Evolutionary conservation across 2,113 vertebrate genomes (phyloP), one percentile per base, ranked within the genome.

Genomic region (Mustela nigripes): DNA sequence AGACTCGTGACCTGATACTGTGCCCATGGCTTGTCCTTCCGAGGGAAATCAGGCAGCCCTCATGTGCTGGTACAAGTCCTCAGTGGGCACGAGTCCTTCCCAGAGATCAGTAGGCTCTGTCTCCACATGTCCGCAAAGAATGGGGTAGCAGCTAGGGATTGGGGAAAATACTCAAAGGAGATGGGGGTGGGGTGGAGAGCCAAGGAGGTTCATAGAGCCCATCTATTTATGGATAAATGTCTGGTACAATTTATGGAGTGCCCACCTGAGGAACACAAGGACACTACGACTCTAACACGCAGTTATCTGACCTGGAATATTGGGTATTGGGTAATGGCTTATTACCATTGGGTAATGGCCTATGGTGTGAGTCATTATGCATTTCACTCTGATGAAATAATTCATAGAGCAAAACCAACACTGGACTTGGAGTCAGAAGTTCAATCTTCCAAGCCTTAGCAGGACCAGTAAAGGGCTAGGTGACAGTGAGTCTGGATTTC

Each of bases 361-460:
- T 89, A 6, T 78, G 56, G 50, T 78, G 4, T 19, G 33, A 36
- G 19, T 24, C 71, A 42, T 45, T 82, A 48, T 33, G 42, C 48
- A 67, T 31, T 74, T 53, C 65, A 31, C 42, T 28, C 92, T 42
- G 65, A 89, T 62, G 73, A 82, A 83, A 88, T 3, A 80, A 91
- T 0, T 58, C 65, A 33, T 26, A 5, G 1, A 69, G 19, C 14
- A 86, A 89, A 95, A 90, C 5, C 36, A 45, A n/a, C 28, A 28
- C 5, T 65, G 21, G 42, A 88, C 87, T 26, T 94, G 80, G 79
- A 65, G 63, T 86, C 58, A 58, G 39, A 96, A 80, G 26, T 36
- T 90, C 56, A 18, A 26, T 63, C 62, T 48, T 42, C 79, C 19
- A 60, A 82, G 65, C 88, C 28, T 48, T 85, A 58, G 36, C 33